Evolutionary conservation across 2,888 invertebrate species (phyloP).

Genomic region (Colletes collaris): DNA sequence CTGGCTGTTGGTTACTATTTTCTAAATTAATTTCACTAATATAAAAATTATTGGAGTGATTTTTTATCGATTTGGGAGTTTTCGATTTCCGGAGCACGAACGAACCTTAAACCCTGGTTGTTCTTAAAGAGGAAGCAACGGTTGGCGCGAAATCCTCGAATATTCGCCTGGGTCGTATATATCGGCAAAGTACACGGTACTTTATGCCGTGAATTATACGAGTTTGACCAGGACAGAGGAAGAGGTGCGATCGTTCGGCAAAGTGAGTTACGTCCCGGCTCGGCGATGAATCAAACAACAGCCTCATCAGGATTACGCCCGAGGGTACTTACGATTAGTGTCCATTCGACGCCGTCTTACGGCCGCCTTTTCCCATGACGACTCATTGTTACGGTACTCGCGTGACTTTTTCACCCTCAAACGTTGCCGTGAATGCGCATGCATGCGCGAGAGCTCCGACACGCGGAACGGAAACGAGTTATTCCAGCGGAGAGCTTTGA

Average conservation of each 20-base stretch:
- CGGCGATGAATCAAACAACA: slow-evolving; percentile 62
- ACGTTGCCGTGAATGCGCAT: slow-evolving; percentile 45
- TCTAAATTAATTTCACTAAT: too few relatives aligned
- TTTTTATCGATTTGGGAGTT: too few relatives aligned
- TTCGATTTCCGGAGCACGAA: too few relatives aligned
- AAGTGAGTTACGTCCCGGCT: slow-evolving; percentile 45
- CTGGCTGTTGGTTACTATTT: too few relatives aligned
- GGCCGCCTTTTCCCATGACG: slow-evolving; percentile 69
- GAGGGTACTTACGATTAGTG: slow-evolving; percentile 62
- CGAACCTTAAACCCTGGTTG: too few relatives aligned
- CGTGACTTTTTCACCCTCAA: slow-evolving; percentile 66
- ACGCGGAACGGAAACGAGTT: slow-evolving; percentile 55
- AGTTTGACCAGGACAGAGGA: slow-evolving; percentile 50
- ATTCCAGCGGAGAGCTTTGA: slow-evolving; percentile 39
- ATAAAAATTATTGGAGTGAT: too few relatives aligned
- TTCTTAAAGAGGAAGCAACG: too few relatives aligned
- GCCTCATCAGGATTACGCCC: slow-evolving; percentile 63
- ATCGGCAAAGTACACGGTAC: slow-evolving; percentile 11
- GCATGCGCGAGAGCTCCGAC: slow-evolving; percentile 33
- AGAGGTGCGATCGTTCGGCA: slow-evolving; percentile 53
- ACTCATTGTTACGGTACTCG: slow-evolving; percentile 72
- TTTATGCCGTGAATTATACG: slow-evolving; percentile 46
- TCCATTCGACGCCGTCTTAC: slow-evolving; percentile 57
- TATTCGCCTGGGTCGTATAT: neutral
- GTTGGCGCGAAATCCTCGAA: neutral